Conservation (phyloP, 2,113 vertebrate species). For the Taxidea taxus region DNA sequence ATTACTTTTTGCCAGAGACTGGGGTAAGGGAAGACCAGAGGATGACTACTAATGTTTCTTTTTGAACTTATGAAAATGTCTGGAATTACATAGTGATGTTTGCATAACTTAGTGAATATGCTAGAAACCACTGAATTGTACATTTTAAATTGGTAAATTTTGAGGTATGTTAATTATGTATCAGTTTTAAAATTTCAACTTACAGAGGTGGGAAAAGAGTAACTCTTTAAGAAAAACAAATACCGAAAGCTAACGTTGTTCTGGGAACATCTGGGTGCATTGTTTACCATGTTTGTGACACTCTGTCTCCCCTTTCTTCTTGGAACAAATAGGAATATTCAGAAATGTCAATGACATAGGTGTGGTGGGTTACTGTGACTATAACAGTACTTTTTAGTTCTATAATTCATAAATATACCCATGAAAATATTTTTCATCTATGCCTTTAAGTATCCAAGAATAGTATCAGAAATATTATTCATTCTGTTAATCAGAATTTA, state of each 20-base stretch:
- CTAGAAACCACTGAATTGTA: background rate
- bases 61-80: background rate
- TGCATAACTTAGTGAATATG: background rate
- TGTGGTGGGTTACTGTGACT: background rate
- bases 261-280: background rate
- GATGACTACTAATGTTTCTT: constrained; percentile 9
- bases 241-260: background rate
- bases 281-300: background rate
- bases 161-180: background rate
- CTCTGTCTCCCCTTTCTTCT: background rate
- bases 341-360: background rate
- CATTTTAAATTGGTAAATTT: background rate
- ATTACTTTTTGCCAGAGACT: background rate
- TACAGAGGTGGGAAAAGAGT: background rate
- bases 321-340: background rate
- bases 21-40: background rate
- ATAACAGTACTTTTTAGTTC: background rate
- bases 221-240: background rate
- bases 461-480: background rate
- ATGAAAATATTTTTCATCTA: background rate
- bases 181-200: background rate
- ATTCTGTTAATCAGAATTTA: constrained; percentile 31
- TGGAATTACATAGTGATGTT: background rate
- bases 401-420: background rate
- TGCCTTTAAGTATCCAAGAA: constrained; percentile 32